These are phyloP conservation scores for Trichomalopsis sarcophagae DNA, from an alignment of 1,140 invertebrate genomes.

Conservation along the genomic window DNA sequence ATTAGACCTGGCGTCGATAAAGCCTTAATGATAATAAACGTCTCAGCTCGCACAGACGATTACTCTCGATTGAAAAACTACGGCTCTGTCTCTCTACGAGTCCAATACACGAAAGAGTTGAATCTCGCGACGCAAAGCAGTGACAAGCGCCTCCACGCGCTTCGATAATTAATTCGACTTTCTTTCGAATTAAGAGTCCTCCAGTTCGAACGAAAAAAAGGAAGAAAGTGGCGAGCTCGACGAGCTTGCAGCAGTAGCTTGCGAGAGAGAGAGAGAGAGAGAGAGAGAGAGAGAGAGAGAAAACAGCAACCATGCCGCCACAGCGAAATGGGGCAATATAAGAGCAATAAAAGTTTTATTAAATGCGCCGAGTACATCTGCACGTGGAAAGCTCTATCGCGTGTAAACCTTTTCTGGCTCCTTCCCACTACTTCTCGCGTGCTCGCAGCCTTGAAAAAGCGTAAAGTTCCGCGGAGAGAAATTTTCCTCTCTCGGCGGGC, in stretches of 20 bases:
- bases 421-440: not conserved
- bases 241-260: not conserved
- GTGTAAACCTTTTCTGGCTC: not conserved
- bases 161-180: conserved; percentile 31
- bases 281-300: not conserved
- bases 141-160: not conserved
- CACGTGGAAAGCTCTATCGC: not conserved
- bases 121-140: not conserved
- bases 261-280: not conserved
- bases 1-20: not conserved
- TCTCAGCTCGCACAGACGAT: not conserved
- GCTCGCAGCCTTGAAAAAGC: not conserved
- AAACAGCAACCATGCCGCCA: not conserved
- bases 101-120: not conserved
- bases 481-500: not conserved
- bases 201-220: not conserved
- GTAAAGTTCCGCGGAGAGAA: not conserved
- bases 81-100: not conserved
- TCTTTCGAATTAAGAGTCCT: not conserved
- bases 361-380: conserved; percentile 18
- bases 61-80: not conserved
- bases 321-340: not conserved
- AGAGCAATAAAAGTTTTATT: conserved; percentile 33
- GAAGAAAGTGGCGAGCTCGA: no score
- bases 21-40: not conserved